Evolutionary conservation across 2,888 invertebrate genomes (phyloP).

Genomic region (Brachyptera risi): DNA sequence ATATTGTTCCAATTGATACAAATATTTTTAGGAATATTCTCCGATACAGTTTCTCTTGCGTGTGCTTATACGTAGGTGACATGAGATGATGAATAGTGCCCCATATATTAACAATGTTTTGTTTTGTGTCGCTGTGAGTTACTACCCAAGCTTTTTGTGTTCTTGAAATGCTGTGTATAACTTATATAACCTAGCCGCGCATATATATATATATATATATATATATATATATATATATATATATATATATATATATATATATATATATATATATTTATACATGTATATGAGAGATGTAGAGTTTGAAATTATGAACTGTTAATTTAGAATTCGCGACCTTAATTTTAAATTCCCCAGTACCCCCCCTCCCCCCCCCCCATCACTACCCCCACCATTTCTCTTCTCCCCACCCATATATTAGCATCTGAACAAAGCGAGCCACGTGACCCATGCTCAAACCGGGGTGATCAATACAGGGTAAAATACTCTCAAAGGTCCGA

Average conservation of each 20-base stretch:
- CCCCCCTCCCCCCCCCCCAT: slow-evolving; percentile 1
- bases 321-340: slow-evolving; percentile 26
- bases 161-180: no score
- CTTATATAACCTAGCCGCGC: no score
- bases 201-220: no score
- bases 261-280: no score
- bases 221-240: no score
- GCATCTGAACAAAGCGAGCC: slow-evolving; percentile 28
- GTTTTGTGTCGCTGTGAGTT: slow-evolving; percentile 15
- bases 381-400: slow-evolving; percentile 12
- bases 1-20: no score
- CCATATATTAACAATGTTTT: slow-evolving; percentile 18
- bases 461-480: slow-evolving; percentile 28
- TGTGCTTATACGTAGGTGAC: neutral
- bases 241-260: no score
- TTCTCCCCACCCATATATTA: slow-evolving; percentile 22
- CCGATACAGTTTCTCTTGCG: no score
- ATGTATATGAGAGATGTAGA: slow-evolving; percentile 6
- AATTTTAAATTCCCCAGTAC: slow-evolving; percentile 17
- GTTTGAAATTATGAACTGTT: slow-evolving; percentile 27
- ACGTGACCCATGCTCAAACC: slow-evolving; percentile 25
- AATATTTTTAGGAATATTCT: no score
- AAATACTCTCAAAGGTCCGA: slow-evolving; percentile 8
- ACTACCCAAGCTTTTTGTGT: slow-evolving; percentile 5
- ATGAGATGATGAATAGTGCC: neutral